These are phyloP conservation scores for Ryuthela nishihirai DNA, from an alignment of 2,888 invertebrate species.

Conservation along the genomic window DNA sequence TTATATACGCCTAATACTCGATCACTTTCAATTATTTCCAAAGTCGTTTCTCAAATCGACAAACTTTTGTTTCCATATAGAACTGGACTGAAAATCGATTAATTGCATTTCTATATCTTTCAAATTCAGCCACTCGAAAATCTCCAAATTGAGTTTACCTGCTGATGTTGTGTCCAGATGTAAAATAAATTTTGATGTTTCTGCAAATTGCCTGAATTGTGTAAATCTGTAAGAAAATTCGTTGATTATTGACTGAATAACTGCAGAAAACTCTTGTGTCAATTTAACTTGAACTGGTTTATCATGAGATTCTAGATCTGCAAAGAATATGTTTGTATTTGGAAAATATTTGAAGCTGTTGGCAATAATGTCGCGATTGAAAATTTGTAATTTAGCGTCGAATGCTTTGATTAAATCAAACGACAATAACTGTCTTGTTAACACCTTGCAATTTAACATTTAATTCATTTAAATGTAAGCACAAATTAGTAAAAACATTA, in stretches of 20 bases:
- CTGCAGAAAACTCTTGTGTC: slow-evolving; percentile 1
- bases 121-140: background rate
- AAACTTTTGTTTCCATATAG: slow-evolving; percentile 1
- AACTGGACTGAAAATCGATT: slow-evolving; percentile 1
- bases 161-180: background rate
- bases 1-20: too few species aligned
- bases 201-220: background rate
- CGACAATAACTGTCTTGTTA: too few species aligned
- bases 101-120: slow-evolving; percentile 6
- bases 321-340: background rate
- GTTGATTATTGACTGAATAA: background rate
- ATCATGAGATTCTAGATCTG: background rate
- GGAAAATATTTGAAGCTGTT: background rate
- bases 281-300: background rate
- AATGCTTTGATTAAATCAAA: too few species aligned
- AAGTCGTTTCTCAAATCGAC: background rate
- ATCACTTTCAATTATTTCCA: too few species aligned
- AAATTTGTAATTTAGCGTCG: too few species aligned
- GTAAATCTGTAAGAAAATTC: slow-evolving; percentile 1
- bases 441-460: too few species aligned
- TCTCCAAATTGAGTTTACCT: background rate
- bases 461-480: too few species aligned
- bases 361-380: too few species aligned
- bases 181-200: slow-evolving; percentile 1
- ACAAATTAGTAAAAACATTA: too few species aligned